phyloP scores from a whole-genome alignment of 2,113 vertebrate species.

The Nesoenas mayeri region DNA sequence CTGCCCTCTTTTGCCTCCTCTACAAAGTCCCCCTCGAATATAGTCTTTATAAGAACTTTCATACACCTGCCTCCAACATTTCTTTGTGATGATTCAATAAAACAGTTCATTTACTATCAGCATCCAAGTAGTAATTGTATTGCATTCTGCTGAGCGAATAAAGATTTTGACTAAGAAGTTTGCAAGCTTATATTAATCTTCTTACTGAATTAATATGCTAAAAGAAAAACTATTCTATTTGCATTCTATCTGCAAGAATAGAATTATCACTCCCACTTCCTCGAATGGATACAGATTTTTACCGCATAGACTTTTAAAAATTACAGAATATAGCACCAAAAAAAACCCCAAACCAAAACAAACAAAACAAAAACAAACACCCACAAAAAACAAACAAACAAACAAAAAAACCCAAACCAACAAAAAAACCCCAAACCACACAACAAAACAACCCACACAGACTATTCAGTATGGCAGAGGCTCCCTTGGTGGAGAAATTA shows the following conservation, averaged over 20 bases:
- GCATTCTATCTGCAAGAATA: not conserved
- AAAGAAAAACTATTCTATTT: slow-evolving; percentile 27
- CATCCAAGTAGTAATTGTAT: slow-evolving; percentile 12
- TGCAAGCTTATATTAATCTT: slow-evolving; percentile 45
- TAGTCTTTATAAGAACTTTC: not conserved
- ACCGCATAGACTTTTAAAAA: not conserved
- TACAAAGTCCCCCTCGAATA: not conserved
- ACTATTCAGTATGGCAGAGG: not conserved
- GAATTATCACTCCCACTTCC: slow-evolving; percentile 5
- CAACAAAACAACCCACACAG: not conserved
- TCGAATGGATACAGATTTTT: not conserved
- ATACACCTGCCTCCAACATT: not conserved
- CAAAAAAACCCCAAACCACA: not conserved
- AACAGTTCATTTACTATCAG: slow-evolving; percentile 15
- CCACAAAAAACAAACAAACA: not conserved
- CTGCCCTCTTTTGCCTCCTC: not conserved
- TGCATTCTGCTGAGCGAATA: slow-evolving; percentile 17
- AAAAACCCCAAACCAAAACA: no score
- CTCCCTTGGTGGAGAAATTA: not conserved
- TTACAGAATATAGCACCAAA: not conserved
- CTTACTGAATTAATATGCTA: slow-evolving; percentile 46
- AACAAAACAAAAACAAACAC: not conserved
- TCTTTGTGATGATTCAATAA: slow-evolving; percentile 24
- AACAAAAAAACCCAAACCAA: not conserved
- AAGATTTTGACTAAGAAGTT: slow-evolving; percentile 43